A percentile compares a stretch with the other conserved stretches of the same genome.
Evolutionary conservation across 2,797 vertebrate genomes (phyloP).

Genomic region (Bucorvus abyssinicus): DNA sequence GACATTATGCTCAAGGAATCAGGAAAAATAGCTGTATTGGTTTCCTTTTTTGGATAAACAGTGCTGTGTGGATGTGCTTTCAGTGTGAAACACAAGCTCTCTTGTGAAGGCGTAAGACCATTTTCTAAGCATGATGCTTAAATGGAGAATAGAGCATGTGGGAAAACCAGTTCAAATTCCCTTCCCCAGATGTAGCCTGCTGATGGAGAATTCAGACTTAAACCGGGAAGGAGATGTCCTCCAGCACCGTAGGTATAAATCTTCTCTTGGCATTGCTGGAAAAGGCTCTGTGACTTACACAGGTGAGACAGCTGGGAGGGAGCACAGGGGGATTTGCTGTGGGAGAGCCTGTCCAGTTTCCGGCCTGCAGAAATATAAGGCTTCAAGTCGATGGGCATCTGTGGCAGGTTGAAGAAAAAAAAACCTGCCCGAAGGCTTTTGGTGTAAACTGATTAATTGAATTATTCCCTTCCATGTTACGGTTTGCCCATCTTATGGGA

Average conservation of each 20-base stretch:
- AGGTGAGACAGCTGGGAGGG: conserved; percentile 28
- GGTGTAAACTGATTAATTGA: too few relatives aligned
- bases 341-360: not conserved
- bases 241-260: not conserved
- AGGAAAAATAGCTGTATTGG: not conserved
- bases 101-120: not conserved
- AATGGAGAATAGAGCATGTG: not conserved
- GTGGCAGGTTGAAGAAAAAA: too few relatives aligned
- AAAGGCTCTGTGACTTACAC: not conserved
- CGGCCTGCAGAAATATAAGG: not conserved
- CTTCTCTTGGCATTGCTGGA: not conserved
- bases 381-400: not conserved
- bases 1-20: not conserved
- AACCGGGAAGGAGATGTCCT: conserved; percentile 3
- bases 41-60: not conserved
- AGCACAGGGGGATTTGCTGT: not conserved
- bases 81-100: conserved; percentile 6
- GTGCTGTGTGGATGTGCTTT: not conserved
- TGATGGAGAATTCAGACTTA: conserved; percentile 10
- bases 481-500: too few relatives aligned
- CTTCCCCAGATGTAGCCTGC: not conserved
- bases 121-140: not conserved
- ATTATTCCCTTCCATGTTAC: too few relatives aligned
- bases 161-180: not conserved
- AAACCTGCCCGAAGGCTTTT: too few relatives aligned